A percentile compares a stretch with the other conserved stretches of the same genome.
Evolutionary conservation across 2,888 invertebrate species (phyloP).

Genomic region (Thysanoteuthis rhombus): DNA sequence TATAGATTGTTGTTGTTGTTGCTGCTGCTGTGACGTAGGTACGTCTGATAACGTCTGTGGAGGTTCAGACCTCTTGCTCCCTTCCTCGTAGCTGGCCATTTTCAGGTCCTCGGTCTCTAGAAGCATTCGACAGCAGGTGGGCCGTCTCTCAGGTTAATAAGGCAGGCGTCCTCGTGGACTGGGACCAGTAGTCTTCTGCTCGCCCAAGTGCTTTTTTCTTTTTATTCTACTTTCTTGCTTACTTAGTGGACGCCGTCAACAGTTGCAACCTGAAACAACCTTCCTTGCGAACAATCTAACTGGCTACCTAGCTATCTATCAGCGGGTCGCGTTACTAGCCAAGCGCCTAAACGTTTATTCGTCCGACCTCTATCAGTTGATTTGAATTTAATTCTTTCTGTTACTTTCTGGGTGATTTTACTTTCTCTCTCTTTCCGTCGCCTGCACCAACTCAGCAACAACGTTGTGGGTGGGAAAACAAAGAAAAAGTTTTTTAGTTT

Average conservation of each 20-base stretch:
- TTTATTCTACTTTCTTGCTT: neutral
- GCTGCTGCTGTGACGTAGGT: neutral
- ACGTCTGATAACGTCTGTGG: neutral
- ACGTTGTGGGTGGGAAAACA: neutral
- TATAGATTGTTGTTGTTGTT: neutral
- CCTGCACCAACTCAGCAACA: neutral
- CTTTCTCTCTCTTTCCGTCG: neutral
- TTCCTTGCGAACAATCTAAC: neutral
- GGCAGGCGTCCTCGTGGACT: neutral
- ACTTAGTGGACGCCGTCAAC: neutral
- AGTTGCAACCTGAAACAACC: neutral
- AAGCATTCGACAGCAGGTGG: conserved; percentile 15
- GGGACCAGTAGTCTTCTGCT: neutral
- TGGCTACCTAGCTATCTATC: neutral
- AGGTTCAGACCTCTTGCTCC: neutral
- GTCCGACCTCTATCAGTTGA: neutral
- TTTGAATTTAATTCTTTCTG: neutral
- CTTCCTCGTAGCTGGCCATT: conserved; percentile 20
- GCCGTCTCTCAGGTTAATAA: neutral
- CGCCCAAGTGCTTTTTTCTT: neutral
- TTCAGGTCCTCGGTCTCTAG: neutral
- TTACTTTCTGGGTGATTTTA: neutral
- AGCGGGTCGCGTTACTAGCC: neutral
- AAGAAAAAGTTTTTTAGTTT: neutral
- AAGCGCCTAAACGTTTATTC: neutral